phyloP scores from a whole-genome alignment of 2,113 vertebrate species.

The Speoplatyrhinus poulsoni region DNA sequence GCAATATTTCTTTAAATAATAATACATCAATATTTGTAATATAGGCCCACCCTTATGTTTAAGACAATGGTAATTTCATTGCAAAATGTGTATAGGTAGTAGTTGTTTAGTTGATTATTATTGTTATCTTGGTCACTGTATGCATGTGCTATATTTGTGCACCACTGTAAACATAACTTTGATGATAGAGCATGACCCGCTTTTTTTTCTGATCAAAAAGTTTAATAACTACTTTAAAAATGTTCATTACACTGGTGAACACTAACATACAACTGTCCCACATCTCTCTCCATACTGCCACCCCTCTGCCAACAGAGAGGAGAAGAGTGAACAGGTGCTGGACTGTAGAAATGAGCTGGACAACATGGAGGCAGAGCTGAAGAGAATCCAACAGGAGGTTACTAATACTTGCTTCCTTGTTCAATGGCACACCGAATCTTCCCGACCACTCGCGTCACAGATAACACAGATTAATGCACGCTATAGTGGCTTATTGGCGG shows the following conservation, averaged over 20 bases:
- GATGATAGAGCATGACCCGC: too few species aligned
- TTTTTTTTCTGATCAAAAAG: background rate
- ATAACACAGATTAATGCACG: slow-evolving; percentile 49
- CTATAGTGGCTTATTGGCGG: slow-evolving; percentile 28
- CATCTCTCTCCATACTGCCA: slow-evolving; percentile 2
- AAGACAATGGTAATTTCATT: too few species aligned
- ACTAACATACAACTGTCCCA: background rate
- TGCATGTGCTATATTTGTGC: slow-evolving; percentile 3
- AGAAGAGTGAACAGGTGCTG: slow-evolving; percentile 94
- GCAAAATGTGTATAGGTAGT: too few species aligned
- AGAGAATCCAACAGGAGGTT: slow-evolving; percentile 95
- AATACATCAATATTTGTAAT: too few species aligned
- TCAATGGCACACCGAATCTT: slow-evolving; percentile 27
- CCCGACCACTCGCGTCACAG: slow-evolving; percentile 19
- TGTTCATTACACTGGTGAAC: background rate
- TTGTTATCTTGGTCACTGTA: background rate
- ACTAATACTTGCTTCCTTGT: too few species aligned
- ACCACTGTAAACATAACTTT: too few species aligned
- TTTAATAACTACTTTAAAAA: background rate
- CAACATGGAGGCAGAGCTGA: slow-evolving; percentile 88
- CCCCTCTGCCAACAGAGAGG: slow-evolving; percentile 79
- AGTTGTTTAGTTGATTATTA: too few species aligned
- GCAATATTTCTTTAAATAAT: too few species aligned
- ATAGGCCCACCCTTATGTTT: too few species aligned
- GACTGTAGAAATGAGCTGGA: slow-evolving; percentile 95